Conservation (phyloP, 2,888 invertebrate species). For the Tipula unca region DNA sequence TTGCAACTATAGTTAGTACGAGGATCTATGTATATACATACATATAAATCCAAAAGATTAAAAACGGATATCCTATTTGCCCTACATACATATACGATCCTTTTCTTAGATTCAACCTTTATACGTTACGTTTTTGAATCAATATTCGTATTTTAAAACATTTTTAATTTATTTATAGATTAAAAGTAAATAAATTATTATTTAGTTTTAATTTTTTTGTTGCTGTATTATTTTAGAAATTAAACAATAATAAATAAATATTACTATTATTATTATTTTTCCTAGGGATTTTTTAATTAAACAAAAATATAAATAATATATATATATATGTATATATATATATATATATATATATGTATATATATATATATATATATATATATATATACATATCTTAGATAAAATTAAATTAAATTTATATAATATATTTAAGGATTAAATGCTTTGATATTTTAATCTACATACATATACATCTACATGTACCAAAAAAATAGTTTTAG, state of each 20-base stretch:
- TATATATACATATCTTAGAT: not conserved
- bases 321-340: not conserved
- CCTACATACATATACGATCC: not conserved
- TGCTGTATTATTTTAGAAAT: not conserved
- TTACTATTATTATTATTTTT: not conserved
- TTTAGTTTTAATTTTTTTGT: not conserved
- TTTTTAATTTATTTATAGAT: not conserved
- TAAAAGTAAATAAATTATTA: not conserved
- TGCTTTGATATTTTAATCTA: not conserved
- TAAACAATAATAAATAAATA: not conserved
- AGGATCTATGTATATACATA: not conserved
- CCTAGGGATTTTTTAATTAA: not conserved
- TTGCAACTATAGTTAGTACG: not conserved
- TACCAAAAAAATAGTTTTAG: not conserved
- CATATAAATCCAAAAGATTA: not conserved
- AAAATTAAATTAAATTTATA: not conserved
- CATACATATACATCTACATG: not conserved
- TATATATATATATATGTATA: too few relatives aligned
- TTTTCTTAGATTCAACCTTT: not conserved
- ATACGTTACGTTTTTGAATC: not conserved
- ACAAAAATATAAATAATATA: too few relatives aligned
- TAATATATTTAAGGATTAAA: constrained; percentile 1
- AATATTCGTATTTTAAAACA: not conserved
- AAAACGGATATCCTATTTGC: not conserved
- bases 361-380: not conserved